A percentile compares a stretch with the other conserved stretches of the same genome.
phyloP scores from a whole-genome alignment of 1,140 invertebrate species.

The Archivesica marissinica region DNA sequence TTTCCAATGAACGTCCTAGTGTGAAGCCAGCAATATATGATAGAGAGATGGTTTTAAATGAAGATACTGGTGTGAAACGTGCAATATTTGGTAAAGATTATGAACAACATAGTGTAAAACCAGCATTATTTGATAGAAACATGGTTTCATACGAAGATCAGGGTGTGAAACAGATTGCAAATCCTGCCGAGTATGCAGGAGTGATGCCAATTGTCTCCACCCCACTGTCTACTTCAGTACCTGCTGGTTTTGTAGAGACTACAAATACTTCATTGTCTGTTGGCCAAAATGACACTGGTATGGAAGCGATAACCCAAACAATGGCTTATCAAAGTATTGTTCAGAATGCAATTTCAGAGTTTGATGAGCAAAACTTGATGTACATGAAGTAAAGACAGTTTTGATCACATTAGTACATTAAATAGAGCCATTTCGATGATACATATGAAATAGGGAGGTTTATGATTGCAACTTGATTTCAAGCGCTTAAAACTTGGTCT shows the following conservation, averaged over 20 bases:
- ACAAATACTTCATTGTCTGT: not conserved
- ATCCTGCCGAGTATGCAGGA: not conserved
- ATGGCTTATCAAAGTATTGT: constrained; percentile 7
- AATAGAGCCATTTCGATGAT: too few species aligned
- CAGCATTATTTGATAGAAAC: too few species aligned
- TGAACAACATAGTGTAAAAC: too few species aligned
- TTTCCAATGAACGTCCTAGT: too few species aligned
- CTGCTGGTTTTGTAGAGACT: not conserved
- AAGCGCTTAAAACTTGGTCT: too few species aligned
- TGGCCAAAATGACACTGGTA: not conserved
- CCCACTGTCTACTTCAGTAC: not conserved
- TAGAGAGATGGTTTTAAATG: too few species aligned
- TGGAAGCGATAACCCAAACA: not conserved
- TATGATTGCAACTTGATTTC: too few species aligned
- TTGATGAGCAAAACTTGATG: not conserved
- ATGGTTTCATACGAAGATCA: not conserved
- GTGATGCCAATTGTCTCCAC: not conserved
- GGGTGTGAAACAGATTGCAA: not conserved
- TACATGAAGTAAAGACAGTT: not conserved
- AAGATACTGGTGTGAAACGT: too few species aligned
- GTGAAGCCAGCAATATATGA: too few species aligned
- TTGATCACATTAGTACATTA: too few species aligned
- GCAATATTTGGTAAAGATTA: too few species aligned
- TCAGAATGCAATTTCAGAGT: constrained; percentile 6
- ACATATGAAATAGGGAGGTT: too few species aligned